Percentiles rank a stretch among this genome's conserved stretches.
These are phyloP conservation scores for Lasioglossum morio DNA, from an alignment of 2,888 invertebrate species.

Conservation along the genomic window DNA sequence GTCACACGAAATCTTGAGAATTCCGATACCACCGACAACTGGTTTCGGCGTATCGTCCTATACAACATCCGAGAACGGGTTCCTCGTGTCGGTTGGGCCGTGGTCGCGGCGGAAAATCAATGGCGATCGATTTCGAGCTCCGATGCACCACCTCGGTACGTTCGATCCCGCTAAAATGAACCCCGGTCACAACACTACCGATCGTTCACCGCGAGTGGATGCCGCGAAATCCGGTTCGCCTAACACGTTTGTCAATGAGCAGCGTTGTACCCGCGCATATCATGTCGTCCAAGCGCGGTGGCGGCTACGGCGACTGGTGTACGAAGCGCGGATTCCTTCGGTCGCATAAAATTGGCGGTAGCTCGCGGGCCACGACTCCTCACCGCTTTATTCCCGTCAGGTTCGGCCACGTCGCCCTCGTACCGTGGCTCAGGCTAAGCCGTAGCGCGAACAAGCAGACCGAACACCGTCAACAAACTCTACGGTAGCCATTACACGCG, in stretches of 20 bases:
- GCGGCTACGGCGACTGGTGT: constrained; percentile 67
- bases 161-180: constrained; percentile 48
- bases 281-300: constrained; percentile 75
- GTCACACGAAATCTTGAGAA: constrained; percentile 40
- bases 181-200: constrained; percentile 35
- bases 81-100: constrained; percentile 69
- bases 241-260: constrained; percentile 76
- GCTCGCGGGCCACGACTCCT: constrained; percentile 26
- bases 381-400: constrained; percentile 31
- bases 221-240: constrained; percentile 44
- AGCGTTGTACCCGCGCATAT: constrained; percentile 77
- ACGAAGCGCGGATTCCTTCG: constrained; percentile 65
- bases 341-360: constrained; percentile 68
- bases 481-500: constrained; percentile 81
- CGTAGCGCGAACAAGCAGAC: constrained; percentile 69
- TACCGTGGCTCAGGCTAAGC: constrained; percentile 62
- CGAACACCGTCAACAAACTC: constrained; percentile 79
- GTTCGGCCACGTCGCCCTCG: constrained; percentile 57
- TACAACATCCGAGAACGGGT: constrained; percentile 60
- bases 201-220: constrained; percentile 21
- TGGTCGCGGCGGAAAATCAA: constrained; percentile 69
- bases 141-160: constrained; percentile 31
- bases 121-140: constrained; percentile 69
- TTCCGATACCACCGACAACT: constrained; percentile 49
- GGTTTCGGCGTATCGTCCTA: constrained; percentile 38